Conservation (phyloP, 2,113 vertebrate genomes). For the Scalopus aquaticus region DNA sequence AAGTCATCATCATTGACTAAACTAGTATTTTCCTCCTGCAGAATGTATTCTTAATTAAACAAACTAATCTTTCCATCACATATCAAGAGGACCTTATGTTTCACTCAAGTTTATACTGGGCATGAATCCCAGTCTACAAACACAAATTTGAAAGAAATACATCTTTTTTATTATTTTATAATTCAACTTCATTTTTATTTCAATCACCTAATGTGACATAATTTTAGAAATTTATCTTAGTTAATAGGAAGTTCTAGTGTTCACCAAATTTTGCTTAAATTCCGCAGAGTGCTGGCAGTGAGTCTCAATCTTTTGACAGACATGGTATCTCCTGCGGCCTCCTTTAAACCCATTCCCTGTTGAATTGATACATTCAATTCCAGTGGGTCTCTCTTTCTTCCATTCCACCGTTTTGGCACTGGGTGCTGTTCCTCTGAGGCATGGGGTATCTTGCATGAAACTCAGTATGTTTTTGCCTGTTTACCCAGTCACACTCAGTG, state of each 20-base stretch:
- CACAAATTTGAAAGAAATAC: constrained; percentile 10
- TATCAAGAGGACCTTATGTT: not conserved
- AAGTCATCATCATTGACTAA: not conserved
- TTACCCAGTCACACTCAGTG: not conserved
- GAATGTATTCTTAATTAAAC: constrained; percentile 22
- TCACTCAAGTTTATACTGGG: not conserved
- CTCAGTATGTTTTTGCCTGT: not conserved
- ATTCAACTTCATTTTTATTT: not conserved
- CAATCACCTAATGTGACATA: not conserved
- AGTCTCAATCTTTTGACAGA: not conserved
- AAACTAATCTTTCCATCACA: not conserved
- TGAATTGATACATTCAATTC: not conserved
- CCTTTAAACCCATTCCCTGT: not conserved
- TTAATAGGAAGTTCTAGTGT: not conserved
- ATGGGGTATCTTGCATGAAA: not conserved
- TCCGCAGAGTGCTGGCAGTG: not conserved
- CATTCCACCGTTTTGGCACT: not conserved
- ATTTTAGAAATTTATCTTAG: not conserved
- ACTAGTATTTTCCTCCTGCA: not conserved
- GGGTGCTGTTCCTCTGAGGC: not conserved
- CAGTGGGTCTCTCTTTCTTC: not conserved
- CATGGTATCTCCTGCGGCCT: not conserved
- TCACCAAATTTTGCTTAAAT: not conserved
- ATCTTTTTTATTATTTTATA: not conserved
- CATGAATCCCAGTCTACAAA: not conserved